Evolutionary conservation across 2,797 vertebrate species (phyloP), one percentile per base, ranked within the genome.

Genomic region (Eulemur coronatus): DNA sequence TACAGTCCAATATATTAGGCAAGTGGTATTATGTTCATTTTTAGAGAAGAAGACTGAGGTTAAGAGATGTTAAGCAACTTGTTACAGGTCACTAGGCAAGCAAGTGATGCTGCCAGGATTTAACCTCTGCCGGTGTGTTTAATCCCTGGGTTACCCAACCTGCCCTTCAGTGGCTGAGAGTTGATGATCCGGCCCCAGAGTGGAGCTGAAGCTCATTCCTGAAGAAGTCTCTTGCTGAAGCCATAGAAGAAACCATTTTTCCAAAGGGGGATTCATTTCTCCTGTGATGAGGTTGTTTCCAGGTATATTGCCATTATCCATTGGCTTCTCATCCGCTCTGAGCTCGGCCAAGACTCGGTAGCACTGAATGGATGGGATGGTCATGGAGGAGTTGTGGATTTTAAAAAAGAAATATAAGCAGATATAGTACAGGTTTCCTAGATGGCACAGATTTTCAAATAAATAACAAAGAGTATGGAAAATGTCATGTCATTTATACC

Each of bases 31-130:
- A 48, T 59, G 55, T 72, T 93, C 28, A 43, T 69, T 93, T 90
- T 96, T 73, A 82, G 65, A 61, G 50, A 91, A 76, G 89, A 91
- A 91, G 43, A 90, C n/a, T 26, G 18, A 84, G 20, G 80, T 78
- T 75, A 94, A 86, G 57, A 90, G 59, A 63, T 85, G 63, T n/a
- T 41, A 90, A 81, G 26, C 55, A 63, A 50, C 65, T 70, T 89
- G 33, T 67, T 28, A 55, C 79, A 97, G 46, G 52, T 70, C 57
- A 63, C 52, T 84, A 48, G 79, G 33, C 43, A 95, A 92, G 38
- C 41, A 82, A 20, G 35, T 20, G 6, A 52, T 72, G 22, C 88
- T 91, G 72, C 57, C 88, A 73, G 63, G 52, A 70, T 55, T 61
- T 86, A 86, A 75, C 35, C 43, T 41, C 12, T 2, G n/a, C 72